Evolutionary conservation across 2,888 invertebrate genomes (phyloP), one percentile per base, ranked within the genome.

Genomic region (Platycnemis pennipes): DNA sequence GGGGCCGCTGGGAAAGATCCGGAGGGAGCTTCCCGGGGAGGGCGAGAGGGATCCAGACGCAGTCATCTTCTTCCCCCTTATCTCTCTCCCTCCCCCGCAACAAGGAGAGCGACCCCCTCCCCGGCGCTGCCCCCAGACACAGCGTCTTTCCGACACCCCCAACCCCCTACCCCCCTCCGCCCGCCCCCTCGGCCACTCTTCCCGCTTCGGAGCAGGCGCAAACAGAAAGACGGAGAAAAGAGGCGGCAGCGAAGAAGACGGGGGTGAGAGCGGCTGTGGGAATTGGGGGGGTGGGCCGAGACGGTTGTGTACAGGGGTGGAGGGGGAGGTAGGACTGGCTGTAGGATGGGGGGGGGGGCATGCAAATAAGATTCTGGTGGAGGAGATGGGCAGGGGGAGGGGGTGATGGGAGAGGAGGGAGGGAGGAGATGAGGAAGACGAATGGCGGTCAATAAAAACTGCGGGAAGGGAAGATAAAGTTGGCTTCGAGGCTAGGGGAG

Each of bases 381-480:
- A 87, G 46, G 87, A 46, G 46, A 5, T 22, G 45, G 46, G 37
- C 13, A 37, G 46, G 37, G n/a, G 77, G 77, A 77, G 8, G 88
- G 31, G 8, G 49, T n/a, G n/a, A 8, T 1, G 46, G 31, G 88
- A 49, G 1, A n/a, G 45, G 1, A 19, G 63, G 89, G 91, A 11
- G 49, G 53, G 19, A 19, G 31, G 16, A 56, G 31, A 63, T 63
- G 91, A 91, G 63, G 91, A 91, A 91, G 91, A 91, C 91, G 91
- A 91, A 91, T 91, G 91, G 63, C 91, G 91, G 91, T 91, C 91
- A 91, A 91, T 91, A 91, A 91, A 91, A 91, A 91, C 63, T 91
- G 91, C 91, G 91, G 91, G 91, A 37, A 91, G 56, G 91, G 91
- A 91, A 91, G 91, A 91, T 91, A 91, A 91, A 91, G 91, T 91